Evolutionary conservation across 2,888 invertebrate genomes (phyloP).

Genomic region (Phaonia tiefii): DNA sequence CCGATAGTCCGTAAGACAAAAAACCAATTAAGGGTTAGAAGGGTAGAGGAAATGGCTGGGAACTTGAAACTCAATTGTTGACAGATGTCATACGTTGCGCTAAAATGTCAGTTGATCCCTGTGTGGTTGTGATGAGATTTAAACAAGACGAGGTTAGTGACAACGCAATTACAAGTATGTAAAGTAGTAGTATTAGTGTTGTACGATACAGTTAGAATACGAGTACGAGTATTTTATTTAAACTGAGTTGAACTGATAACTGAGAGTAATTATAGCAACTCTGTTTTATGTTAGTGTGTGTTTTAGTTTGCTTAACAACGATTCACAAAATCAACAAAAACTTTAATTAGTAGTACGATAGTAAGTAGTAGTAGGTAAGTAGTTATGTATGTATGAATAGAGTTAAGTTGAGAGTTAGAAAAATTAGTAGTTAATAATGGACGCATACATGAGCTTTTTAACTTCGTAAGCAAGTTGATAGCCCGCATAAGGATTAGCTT

Average conservation of each 20-base stretch:
- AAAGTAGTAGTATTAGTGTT: too few relatives aligned
- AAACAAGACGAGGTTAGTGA: too few relatives aligned
- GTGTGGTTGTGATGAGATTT: too few relatives aligned
- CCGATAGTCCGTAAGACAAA: too few relatives aligned
- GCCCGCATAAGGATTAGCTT: conserved; percentile 97
- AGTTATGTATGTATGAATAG: conserved; percentile 55
- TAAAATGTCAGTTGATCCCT: too few relatives aligned
- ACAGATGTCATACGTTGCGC: too few relatives aligned
- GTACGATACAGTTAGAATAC: conserved; percentile 7
- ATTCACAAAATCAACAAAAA: conserved; percentile 56
- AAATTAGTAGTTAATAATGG: conserved; percentile 71
- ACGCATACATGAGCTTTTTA: conserved; percentile 99
- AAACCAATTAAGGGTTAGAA: too few relatives aligned
- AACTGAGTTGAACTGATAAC: conserved; percentile 22
- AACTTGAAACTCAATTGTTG: too few relatives aligned
- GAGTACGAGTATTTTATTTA: conserved; percentile 43
- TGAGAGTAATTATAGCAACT: conserved; percentile 64
- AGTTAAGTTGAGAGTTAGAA: conserved; percentile 51
- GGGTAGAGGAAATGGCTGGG: too few relatives aligned
- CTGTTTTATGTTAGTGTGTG: conserved; percentile 42
- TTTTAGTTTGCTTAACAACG: conserved; percentile 44
- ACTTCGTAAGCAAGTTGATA: conserved; percentile 99
- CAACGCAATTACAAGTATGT: too few relatives aligned
- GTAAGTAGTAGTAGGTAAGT: conserved; percentile 30
- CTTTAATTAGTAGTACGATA: conserved; percentile 55